Percentiles rank a stretch among this genome's conserved stretches.
phyloP scores from a whole-genome alignment of 2,888 invertebrate genomes.

The Nomada fabriciana region DNA sequence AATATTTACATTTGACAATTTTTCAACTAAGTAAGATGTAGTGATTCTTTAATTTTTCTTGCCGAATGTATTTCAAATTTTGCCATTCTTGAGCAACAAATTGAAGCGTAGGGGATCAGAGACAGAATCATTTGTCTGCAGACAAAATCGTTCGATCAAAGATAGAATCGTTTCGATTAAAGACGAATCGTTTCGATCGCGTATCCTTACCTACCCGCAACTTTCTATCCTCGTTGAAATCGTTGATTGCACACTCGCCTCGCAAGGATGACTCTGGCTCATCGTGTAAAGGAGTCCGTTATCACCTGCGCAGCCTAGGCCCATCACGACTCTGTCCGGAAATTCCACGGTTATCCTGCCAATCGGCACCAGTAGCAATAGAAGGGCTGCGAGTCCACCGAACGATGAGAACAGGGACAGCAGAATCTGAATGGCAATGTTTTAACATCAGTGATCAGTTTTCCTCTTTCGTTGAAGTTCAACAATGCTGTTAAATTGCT shows the following conservation, averaged over 20 bases:
- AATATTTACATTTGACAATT: too few relatives aligned
- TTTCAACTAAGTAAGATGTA: too few relatives aligned
- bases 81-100: too few relatives aligned
- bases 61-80: too few relatives aligned
- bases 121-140: too few relatives aligned
- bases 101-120: too few relatives aligned
- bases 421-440: conserved; percentile 85
- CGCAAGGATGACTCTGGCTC: conserved; percentile 77
- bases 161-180: background rate
- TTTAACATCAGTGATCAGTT: background rate
- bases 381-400: conserved; percentile 88
- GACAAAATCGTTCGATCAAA: background rate
- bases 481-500: too few relatives aligned
- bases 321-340: conserved; percentile 87
- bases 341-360: conserved; percentile 89
- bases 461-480: background rate
- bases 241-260: conserved; percentile 71
- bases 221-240: conserved; percentile 77
- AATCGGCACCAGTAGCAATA: conserved; percentile 89
- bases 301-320: conserved; percentile 85
- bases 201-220: conserved; percentile 77
- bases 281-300: conserved; percentile 75
- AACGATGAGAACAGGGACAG: conserved; percentile 89
- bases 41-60: too few relatives aligned
- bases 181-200: background rate